These are phyloP conservation scores for Scotopteryx bipunctaria DNA, from an alignment of 2,888 invertebrate genomes.

Conservation along the genomic window DNA sequence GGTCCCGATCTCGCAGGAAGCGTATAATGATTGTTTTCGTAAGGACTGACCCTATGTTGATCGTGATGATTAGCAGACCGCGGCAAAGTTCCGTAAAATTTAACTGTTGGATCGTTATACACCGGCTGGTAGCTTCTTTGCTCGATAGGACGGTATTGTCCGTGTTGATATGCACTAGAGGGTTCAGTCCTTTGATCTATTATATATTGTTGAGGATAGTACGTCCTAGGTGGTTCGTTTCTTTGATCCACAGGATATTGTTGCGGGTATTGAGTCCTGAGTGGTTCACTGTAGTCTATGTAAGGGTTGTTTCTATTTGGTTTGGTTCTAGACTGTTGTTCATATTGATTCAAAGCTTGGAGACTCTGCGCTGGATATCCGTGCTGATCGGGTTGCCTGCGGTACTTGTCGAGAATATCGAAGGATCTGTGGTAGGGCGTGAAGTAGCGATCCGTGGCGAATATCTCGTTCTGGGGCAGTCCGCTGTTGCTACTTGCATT, in stretches of 20 bases:
- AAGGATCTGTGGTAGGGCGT: conserved; percentile 71
- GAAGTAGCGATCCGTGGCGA: conserved; percentile 70
- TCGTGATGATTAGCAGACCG: conserved; percentile 49
- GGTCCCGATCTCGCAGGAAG: conserved; percentile 62
- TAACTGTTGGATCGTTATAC: conserved; percentile 54
- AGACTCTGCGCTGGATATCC: conserved; percentile 75
- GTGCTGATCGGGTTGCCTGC: conserved; percentile 62
- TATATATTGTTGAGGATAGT: conserved; percentile 18
- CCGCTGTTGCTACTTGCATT: conserved; percentile 62
- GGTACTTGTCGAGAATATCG: conserved; percentile 68
- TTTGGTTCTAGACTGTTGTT: conserved; percentile 50
- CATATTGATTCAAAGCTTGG: conserved; percentile 66
- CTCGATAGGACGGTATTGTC: conserved; percentile 27
- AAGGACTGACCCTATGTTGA: conserved; percentile 43
- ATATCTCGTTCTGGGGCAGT: conserved; percentile 72
- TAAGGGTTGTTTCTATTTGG: conserved; percentile 58
- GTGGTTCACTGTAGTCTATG: conserved; percentile 55
- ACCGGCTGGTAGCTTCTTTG: conserved; percentile 54
- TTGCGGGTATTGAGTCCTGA: conserved; percentile 45
- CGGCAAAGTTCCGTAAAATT: conserved; percentile 63
- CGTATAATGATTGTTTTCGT: conserved; percentile 59
- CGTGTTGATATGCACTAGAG: conserved; percentile 28
- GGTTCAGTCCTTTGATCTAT: conserved; percentile 27
- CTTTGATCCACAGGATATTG: conserved; percentile 23
- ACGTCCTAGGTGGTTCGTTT: conserved; percentile 37